These are phyloP conservation scores for Eupithecia centaureata DNA, from an alignment of 2,888 invertebrate species.

Conservation along the genomic window DNA sequence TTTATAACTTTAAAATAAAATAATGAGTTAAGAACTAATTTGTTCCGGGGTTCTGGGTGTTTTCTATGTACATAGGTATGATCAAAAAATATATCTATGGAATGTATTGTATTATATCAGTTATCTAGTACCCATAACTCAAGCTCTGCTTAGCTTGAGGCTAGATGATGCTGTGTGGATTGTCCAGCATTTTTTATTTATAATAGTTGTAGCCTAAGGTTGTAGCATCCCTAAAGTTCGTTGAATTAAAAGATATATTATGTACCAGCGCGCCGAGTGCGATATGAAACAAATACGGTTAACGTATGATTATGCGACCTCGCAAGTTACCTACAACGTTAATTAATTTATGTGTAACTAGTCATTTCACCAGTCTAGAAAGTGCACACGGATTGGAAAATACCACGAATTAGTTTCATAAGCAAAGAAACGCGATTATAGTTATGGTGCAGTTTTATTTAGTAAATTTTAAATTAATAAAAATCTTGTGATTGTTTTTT, in stretches of 20 bases:
- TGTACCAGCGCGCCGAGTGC: conserved; percentile 34
- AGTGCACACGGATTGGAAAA: conserved; percentile 19
- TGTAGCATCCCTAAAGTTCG: conserved; percentile 26
- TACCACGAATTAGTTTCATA: conserved; percentile 19
- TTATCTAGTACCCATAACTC: no score
- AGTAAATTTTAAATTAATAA: no score
- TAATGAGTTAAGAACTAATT: no score
- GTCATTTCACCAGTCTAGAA: conserved; percentile 37
- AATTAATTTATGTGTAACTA: conserved; percentile 58
- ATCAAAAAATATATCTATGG: no score
- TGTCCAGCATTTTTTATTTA: no score
- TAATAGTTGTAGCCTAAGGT: background rate
- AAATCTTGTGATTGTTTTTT: no score
- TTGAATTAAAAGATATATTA: conserved; percentile 37
- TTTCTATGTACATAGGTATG: no score
- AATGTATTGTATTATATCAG: no score
- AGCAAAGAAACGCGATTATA: background rate
- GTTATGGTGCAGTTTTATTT: background rate
- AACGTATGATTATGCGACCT: conserved; percentile 55
- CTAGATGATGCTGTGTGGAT: no score
- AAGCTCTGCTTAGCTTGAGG: no score
- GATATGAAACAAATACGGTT: conserved; percentile 49
- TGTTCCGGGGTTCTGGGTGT: no score
- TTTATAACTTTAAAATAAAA: no score
- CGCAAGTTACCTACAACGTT: conserved; percentile 50